phyloP scores from a whole-genome alignment of 2,113 vertebrate species.

The Epinephelus fuscoguttatus region DNA sequence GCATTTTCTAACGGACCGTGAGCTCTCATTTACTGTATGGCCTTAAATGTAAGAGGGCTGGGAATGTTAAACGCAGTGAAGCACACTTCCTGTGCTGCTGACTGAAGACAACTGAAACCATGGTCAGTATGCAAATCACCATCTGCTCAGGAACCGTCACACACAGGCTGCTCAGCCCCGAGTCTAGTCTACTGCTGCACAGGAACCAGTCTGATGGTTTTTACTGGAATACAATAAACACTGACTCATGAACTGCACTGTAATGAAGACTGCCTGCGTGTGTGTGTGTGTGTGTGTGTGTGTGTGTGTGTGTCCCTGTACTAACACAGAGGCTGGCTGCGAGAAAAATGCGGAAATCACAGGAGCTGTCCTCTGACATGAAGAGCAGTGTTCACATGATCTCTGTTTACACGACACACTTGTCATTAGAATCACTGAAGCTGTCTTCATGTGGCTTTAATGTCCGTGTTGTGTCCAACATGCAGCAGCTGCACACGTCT shows the following conservation, averaged over 20 bases:
- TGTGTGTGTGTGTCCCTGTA: neutral
- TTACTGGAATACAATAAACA: no score
- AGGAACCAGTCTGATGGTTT: no score
- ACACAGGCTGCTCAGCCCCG: neutral
- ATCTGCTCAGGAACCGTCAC: neutral
- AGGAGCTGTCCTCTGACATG: neutral
- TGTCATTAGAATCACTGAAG: rapidly evolving
- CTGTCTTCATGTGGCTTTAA: no score
- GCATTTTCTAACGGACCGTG: no score
- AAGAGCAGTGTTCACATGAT: rapidly evolving
- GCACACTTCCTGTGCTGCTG: conserved; percentile 59
- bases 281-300: neutral
- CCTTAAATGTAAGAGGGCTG: neutral
- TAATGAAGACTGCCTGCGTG: no score
- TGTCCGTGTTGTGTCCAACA: neutral
- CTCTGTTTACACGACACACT: rapidly evolving
- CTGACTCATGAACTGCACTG: neutral
- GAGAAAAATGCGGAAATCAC: conserved; percentile 65
- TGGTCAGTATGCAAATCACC: conserved; percentile 15
- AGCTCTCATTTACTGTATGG: neutral
- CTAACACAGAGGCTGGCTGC: neutral
- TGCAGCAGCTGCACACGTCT: neutral
- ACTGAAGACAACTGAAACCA: neutral
- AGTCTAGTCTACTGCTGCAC: no score
- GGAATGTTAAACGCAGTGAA: neutral